Conservation (phyloP, 2,113 vertebrate species). For the Oenanthe oenanthe region DNA sequence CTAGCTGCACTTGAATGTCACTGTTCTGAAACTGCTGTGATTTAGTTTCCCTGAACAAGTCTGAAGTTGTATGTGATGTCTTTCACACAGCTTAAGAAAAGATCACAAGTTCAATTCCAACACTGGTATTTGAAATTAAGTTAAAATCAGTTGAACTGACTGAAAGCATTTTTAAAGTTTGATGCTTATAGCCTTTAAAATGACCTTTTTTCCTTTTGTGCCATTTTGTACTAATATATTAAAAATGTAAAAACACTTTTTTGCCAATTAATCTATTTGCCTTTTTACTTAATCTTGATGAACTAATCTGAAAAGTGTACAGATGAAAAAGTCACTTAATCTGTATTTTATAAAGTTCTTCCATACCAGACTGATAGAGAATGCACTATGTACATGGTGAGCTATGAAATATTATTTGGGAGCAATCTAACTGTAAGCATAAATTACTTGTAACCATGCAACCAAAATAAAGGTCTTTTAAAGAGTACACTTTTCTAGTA, state of each 20-base stretch:
- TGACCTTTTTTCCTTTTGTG: constrained; percentile 35
- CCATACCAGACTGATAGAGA: constrained; percentile 39
- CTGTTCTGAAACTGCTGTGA: constrained; percentile 17
- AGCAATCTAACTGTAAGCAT: constrained; percentile 51
- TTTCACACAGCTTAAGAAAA: background rate
- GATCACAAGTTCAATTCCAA: background rate
- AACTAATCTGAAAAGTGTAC: constrained; percentile 66
- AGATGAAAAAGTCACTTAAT: constrained; percentile 24
- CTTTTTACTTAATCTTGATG: constrained; percentile 65
- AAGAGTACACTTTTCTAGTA: background rate
- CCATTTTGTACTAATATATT: constrained; percentile 64
- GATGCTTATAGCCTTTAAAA: constrained; percentile 35
- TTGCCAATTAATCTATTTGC: constrained; percentile 60
- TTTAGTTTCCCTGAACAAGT: background rate
- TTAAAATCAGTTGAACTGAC: background rate
- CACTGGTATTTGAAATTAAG: background rate
- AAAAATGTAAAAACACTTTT: constrained; percentile 52
- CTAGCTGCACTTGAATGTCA: constrained; percentile 20
- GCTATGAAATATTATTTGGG: constrained; percentile 52
- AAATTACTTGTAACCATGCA: constrained; percentile 49
- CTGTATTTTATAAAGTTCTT: constrained; percentile 74
- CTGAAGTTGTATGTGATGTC: background rate
- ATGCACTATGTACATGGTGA: constrained; percentile 56
- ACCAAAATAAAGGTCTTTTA: constrained; percentile 76
- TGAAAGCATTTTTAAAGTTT: background rate